Evolutionary conservation across 2,113 vertebrate species (phyloP).

Genomic region (Semnornis frantzii): DNA sequence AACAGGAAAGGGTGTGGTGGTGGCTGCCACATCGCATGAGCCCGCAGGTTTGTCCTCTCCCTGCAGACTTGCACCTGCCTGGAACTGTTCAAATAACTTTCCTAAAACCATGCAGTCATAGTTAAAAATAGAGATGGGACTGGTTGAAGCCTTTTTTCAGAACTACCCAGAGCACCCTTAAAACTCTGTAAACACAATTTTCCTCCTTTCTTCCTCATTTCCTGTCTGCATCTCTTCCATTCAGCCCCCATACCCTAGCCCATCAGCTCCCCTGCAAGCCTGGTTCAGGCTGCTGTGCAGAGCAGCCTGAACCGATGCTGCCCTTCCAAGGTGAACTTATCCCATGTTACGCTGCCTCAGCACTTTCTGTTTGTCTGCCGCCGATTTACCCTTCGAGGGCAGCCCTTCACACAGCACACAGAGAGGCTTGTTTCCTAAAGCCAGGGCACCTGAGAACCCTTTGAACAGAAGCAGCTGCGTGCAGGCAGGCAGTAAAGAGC

Average conservation of each 20-base stretch:
- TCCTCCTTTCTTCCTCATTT: background rate
- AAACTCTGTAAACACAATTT: background rate
- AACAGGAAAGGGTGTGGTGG: constrained; percentile 26
- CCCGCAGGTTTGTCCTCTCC: background rate
- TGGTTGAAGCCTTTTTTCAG: background rate
- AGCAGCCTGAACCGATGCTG: background rate
- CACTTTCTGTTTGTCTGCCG: background rate
- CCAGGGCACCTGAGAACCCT: background rate
- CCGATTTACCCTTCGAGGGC: rapidly evolving
- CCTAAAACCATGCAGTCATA: background rate
- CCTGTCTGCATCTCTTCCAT: background rate
- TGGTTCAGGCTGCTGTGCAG: rapidly evolving
- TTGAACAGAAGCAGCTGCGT: background rate
- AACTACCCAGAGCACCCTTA: background rate
- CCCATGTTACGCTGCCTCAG: background rate
- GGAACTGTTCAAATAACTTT: background rate
- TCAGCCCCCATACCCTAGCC: background rate
- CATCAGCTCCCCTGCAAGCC: background rate
- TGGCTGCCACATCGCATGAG: background rate
- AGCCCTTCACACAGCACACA: background rate
- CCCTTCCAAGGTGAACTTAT: background rate
- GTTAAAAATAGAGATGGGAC: background rate
- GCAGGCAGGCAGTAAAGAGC: background rate
- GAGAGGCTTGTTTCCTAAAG: background rate
- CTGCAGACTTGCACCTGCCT: background rate